Evolutionary conservation across 2,888 invertebrate genomes (phyloP), one percentile per base, ranked within the genome.

Genomic region (Lobophora halterata): DNA sequence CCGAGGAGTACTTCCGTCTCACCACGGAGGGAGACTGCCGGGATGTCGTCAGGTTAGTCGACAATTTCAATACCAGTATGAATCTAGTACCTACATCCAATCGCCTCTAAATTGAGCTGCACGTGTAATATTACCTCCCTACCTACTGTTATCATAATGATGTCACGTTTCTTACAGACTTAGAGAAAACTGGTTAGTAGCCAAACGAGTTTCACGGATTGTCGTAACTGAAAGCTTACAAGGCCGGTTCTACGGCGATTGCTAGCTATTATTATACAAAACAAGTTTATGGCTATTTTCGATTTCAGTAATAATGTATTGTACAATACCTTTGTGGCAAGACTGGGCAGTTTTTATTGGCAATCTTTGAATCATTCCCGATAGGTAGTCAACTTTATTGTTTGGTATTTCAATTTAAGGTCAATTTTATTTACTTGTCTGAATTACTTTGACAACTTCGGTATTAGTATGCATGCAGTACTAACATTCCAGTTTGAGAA

Each of bases 1-100:
- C 93, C 8, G 96, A 96, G 68, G 97, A 97, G 81, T 97, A 96
- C 88, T 97, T 97, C 90, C 91, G 97, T 54, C 88, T 96, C 58
- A 89, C 91, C 54, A 91, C 92, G 31, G 95, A 95, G 12, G 93
- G 93, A 49, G 97, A 97, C 82, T 97, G 97, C 82, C 91, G 97
- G 61, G 97, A 97, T 79, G 97, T 97, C 57, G 96, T 97, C 69
- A 95, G 97, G 95, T 96, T 89, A 89, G 77, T 52, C 44, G 36
- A 43, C 31, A 47, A 49, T 47, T 44, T 48, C 30, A 34, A 17
- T n/a, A 3, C 11, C 5, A n/a, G n/a, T n/a, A n/a, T n/a, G n/a
- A n/a, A n/a, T n/a, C n/a, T n/a, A n/a, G n/a, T n/a, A n/a, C n/a
- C n/a, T n/a, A n/a, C n/a, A n/a, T n/a, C n/a, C n/a, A n/a, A n/a